Base-by-base conservation (phyloP, 2,113 vertebrate species). In the Vulpes vulpes region DNA sequence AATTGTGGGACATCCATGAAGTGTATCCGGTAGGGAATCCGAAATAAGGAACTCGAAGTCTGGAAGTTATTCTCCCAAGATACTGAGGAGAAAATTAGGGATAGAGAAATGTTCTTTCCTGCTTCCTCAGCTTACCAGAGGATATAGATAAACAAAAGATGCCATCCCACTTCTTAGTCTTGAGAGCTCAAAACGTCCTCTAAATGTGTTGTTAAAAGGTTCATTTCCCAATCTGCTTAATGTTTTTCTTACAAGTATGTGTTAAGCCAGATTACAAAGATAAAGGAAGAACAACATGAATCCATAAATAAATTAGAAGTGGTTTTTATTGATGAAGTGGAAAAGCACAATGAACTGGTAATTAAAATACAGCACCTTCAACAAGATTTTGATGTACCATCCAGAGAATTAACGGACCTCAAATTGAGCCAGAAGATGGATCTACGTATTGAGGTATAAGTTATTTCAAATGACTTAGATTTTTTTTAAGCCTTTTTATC, bases 311-410 rank as follows among this genome's bases (percentile, higher is more conserved):
- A 97, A 17, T 74, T 96, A 84, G 92, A 98, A 93, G 96, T 67
- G 49, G 97, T 97, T 64, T 64, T 98, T 57, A 82, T 98, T 62
- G 97, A 98, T 49, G 98, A 99, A 93, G 94, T 98, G 80, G 99
- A 96, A 97, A 99, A 97, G 83, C 98, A 99, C 90, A 89, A 95
- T 74, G 95, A 98, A 67, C 76, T 99, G 14, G 93, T 5, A 27
- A 94, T 91, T 81, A 96, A 98, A 85, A 97, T 98, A 67, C 97
- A 69, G 4, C 43, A 19, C 57, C 73, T 99, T 76, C 96, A 94
- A 60, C 98, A 88, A 53, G 84, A 6, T 73, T 94, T 22, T 71
- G 92, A 96, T 53, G 8, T 1, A 20, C 69, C 79, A 22, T 80
- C 90, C 35, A 62, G 69, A 57, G 98, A 98, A 53, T 57, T 97